Percentiles rank a stretch among this genome's conserved stretches.
Conservation (phyloP, 2,113 vertebrate genomes). For the Hiodon alosoides region DNA sequence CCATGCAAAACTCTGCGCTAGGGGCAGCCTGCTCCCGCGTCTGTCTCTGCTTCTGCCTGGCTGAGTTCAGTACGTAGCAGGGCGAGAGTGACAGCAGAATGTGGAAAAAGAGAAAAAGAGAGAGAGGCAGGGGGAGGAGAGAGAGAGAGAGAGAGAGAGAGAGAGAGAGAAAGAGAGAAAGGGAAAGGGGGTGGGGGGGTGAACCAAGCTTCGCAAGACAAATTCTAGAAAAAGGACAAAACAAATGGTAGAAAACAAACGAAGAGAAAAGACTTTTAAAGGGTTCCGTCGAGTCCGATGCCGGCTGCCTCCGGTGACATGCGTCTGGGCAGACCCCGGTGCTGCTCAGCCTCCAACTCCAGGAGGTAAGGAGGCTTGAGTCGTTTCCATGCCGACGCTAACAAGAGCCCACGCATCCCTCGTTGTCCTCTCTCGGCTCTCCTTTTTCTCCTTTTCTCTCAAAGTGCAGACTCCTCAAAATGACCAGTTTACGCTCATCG, state of each 20-base stretch:
- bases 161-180: slow-evolving; percentile 19
- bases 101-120: slow-evolving; percentile 11
- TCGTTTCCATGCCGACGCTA: slow-evolving; percentile 33
- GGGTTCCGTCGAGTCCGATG: slow-evolving; percentile 16
- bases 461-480: not conserved
- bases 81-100: slow-evolving; percentile 47
- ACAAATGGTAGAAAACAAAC: slow-evolving; percentile 5
- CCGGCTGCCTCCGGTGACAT: slow-evolving; percentile 17
- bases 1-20: slow-evolving; percentile 45
- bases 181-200: slow-evolving; percentile 23
- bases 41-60: slow-evolving; percentile 46
- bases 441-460: not conserved
- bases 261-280: slow-evolving; percentile 1
- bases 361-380: slow-evolving; percentile 17
- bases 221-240: slow-evolving; percentile 40
- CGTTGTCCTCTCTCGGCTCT: slow-evolving; percentile 15
- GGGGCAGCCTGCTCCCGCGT: slow-evolving; percentile 13
- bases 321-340: not conserved
- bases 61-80: slow-evolving; percentile 45
- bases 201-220: not conserved
- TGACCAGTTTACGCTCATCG: not conserved
- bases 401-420: slow-evolving; percentile 25
- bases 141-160: slow-evolving; percentile 11
- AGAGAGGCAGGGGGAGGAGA: slow-evolving; percentile 32
- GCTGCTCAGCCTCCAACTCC: slow-evolving; percentile 10